Base-by-base conservation (phyloP, 2,888 invertebrate genomes). In the Rhogogaster chlorosoma region DNA sequence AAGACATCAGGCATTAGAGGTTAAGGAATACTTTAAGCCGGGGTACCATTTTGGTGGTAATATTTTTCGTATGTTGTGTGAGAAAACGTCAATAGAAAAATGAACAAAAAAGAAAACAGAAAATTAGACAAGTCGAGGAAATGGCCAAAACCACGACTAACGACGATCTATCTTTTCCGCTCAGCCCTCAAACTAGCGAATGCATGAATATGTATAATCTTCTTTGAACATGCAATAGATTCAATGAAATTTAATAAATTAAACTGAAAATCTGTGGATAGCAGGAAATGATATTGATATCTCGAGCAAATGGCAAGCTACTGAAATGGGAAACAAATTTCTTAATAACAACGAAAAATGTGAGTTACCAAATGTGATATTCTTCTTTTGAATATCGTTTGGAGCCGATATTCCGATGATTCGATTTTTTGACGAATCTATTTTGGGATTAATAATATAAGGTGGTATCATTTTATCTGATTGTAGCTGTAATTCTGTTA, bases 371-470 rank as follows among this genome's bases (percentile, higher is more conserved):
- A 80, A 85, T 61, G 77, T 86, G 87, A 86, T 84, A 87, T 86
- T 87, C 86, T 86, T 87, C 85, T 86, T 86, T 75, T 87, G 73
- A 84, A 85, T 86, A 85, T 86, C 85, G 78, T 75, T 85, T 86
- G 75, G 57, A 86, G 84, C 85, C 57, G 77, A 83, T 77, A 82
- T 61, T 80, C 57, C 78, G 38, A 32, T 57, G 78, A 57, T 15
- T 80, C 61, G 36, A 57, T 80, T 80, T 15, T 80, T 3, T 22
- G 29, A n/a, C 45, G 32, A 53, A 77, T 77, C 26, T 49, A n/a
- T 53, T 29, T 49, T 7, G 26, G n/a, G 26, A 53, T 53, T 0
- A 26, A 29, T 77, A 32, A 77, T 77, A 77, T 53, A 77, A 53
- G 77, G 77, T 53, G 77, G 32, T 77, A 53, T 53, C 26, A 12